These are phyloP conservation scores for Drosophila subquinaria DNA, from an alignment of 2,888 invertebrate genomes.

Conservation along the genomic window DNA sequence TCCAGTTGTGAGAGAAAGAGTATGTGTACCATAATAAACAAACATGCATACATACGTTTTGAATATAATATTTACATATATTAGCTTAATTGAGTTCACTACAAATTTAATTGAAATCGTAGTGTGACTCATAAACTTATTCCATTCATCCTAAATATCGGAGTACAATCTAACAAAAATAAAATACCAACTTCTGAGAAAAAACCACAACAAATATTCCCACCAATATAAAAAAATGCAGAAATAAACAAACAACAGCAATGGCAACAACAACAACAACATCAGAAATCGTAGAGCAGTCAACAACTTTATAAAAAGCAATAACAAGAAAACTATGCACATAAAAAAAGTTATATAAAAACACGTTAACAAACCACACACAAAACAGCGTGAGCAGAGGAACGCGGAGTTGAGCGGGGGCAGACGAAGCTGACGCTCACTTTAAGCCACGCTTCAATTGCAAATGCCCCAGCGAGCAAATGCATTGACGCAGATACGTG, in stretches of 20 bases:
- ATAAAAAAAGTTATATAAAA: constrained; percentile 75
- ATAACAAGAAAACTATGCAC: constrained; percentile 60
- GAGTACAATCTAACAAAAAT: constrained; percentile 28
- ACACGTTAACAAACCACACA: constrained; percentile 60
- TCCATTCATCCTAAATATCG: constrained; percentile 49
- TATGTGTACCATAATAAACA: constrained; percentile 2
- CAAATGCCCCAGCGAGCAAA: constrained; percentile 71
- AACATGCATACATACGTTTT: not conserved
- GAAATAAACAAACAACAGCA: constrained; percentile 49
- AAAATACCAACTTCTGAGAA: constrained; percentile 56
- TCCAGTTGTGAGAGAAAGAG: constrained; percentile 16
- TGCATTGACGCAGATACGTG: constrained; percentile 71
- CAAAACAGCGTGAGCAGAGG: constrained; percentile 10
- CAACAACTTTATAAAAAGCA: constrained; percentile 59
- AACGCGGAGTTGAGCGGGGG: constrained; percentile 8
- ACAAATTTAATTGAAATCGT: not conserved
- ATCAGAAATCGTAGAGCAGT: constrained; percentile 26
- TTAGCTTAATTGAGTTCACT: not conserved
- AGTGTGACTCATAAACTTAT: constrained; percentile 56
- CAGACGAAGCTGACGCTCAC: constrained; percentile 50
- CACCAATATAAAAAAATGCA: constrained; percentile 57
- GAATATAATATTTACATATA: not conserved
- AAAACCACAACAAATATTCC: constrained; percentile 53
- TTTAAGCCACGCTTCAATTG: constrained; percentile 80
- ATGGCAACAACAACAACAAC: constrained; percentile 14